These are phyloP conservation scores for Mesocentrotus franciscanus DNA, from an alignment of 53 echinoderm and acorn worm species.

Conservation along the genomic window DNA sequence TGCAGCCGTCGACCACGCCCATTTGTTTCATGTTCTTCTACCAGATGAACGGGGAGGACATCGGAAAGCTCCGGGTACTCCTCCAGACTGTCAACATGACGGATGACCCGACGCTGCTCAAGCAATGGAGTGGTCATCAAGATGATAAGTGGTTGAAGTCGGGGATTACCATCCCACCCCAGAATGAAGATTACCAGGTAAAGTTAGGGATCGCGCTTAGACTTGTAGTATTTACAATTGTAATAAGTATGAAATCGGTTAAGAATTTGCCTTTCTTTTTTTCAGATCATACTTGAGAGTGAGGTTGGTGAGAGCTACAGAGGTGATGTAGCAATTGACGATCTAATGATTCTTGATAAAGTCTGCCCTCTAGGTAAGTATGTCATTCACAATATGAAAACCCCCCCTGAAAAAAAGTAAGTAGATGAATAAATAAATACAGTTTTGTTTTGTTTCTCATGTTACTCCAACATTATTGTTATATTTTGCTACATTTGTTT, in stretches of 20 bases:
- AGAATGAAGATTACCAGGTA: conserved; percentile 10
- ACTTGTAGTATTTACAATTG: not conserved
- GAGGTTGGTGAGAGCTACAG: conserved; percentile 65
- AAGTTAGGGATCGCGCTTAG: not conserved
- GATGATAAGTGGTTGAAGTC: not conserved
- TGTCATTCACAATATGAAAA: not conserved
- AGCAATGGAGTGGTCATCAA: conserved; percentile 39
- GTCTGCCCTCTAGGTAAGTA: conserved; percentile 73
- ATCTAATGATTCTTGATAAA: conserved; percentile 66
- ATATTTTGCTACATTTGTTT: no score
- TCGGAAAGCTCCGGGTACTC: conserved; percentile 29
- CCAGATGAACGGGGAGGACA: conserved; percentile 58
- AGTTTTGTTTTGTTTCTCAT: no score
- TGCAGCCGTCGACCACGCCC: not conserved
- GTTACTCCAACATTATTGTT: no score
- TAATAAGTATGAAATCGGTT: not conserved
- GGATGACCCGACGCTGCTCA: not conserved
- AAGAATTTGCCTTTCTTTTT: not conserved
- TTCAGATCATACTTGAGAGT: conserved; percentile 77
- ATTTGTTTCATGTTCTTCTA: conserved; percentile 19
- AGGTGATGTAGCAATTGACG: conserved; percentile 82
- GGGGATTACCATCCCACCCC: conserved; percentile 28
- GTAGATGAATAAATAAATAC: no score
- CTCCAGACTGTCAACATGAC: conserved; percentile 20
- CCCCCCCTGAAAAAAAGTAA: no score